Evolutionary conservation across 2,888 invertebrate genomes (phyloP).

Genomic region (Diabrotica balteata): DNA sequence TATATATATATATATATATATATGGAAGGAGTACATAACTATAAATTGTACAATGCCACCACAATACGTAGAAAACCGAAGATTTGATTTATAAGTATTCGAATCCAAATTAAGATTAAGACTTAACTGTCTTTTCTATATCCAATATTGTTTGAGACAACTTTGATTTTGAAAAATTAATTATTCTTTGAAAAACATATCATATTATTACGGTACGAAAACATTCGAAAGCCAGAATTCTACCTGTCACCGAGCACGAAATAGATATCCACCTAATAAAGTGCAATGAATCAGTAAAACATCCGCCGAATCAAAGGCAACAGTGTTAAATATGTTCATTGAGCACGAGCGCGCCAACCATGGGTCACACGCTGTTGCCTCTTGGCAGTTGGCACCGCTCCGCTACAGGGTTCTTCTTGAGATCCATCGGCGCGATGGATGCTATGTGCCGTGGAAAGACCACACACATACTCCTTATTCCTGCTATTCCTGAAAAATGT

Average conservation of each 20-base stretch:
- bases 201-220: too few species aligned
- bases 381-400: constrained; percentile 54
- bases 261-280: constrained; percentile 49
- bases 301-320: constrained; percentile 51
- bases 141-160: too few species aligned
- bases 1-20: too few species aligned
- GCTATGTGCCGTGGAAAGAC: constrained; percentile 49
- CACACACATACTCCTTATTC: constrained; percentile 17
- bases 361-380: constrained; percentile 56
- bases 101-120: too few species aligned
- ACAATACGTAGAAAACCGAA: too few species aligned
- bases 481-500: constrained; percentile 25
- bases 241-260: constrained; percentile 19
- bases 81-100: too few species aligned
- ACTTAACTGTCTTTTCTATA: too few species aligned
- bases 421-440: constrained; percentile 25
- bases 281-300: constrained; percentile 54
- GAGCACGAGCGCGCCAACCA: constrained; percentile 51
- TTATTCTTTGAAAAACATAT: too few species aligned
- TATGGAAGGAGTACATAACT: too few species aligned
- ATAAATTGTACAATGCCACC: too few species aligned
- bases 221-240: neutral
- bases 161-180: too few species aligned
- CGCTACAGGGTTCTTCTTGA: constrained; percentile 48
- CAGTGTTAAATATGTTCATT: constrained; percentile 57